Evolutionary conservation across 2,888 invertebrate species (phyloP).

Genomic region (Suillia variegata): DNA sequence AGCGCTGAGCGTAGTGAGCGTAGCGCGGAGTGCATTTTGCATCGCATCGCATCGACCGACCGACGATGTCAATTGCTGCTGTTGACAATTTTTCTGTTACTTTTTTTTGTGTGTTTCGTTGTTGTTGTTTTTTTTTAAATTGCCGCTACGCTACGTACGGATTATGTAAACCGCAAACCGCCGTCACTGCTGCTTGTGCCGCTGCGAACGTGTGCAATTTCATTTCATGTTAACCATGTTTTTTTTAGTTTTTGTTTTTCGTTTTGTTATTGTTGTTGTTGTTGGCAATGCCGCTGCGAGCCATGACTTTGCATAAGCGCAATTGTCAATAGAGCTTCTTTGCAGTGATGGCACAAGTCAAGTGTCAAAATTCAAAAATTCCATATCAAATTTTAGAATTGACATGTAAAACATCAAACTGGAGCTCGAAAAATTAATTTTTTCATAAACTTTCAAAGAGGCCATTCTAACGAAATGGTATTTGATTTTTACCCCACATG

Average conservation of each 20-base stretch:
- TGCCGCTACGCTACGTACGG: background rate
- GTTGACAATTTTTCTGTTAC: constrained; percentile 30
- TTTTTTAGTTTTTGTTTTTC: background rate
- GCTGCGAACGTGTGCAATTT: constrained; percentile 9
- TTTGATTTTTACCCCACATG: too few species aligned
- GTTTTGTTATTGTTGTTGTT: background rate
- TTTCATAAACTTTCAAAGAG: too few species aligned
- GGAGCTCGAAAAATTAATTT: too few species aligned
- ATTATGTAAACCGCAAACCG: constrained; percentile 8
- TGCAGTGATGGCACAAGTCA: background rate
- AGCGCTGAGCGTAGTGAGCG: too few species aligned
- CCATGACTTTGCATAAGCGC: constrained; percentile 1
- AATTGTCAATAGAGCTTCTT: background rate
- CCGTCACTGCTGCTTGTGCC: background rate
- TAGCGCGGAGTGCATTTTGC: too few species aligned
- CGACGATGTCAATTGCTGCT: constrained; percentile 23
- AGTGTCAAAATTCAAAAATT: too few species aligned
- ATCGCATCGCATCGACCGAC: constrained; percentile 8
- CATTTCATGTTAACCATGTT: background rate
- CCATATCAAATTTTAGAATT: too few species aligned
- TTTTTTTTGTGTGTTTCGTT: too few species aligned
- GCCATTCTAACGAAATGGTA: too few species aligned
- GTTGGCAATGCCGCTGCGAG: background rate
- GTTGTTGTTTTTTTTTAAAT: constrained; percentile 18
- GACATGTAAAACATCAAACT: too few species aligned